Evolutionary conservation across 2,797 vertebrate species (phyloP).

Genomic region (Triplophysa yarkandensis): DNA sequence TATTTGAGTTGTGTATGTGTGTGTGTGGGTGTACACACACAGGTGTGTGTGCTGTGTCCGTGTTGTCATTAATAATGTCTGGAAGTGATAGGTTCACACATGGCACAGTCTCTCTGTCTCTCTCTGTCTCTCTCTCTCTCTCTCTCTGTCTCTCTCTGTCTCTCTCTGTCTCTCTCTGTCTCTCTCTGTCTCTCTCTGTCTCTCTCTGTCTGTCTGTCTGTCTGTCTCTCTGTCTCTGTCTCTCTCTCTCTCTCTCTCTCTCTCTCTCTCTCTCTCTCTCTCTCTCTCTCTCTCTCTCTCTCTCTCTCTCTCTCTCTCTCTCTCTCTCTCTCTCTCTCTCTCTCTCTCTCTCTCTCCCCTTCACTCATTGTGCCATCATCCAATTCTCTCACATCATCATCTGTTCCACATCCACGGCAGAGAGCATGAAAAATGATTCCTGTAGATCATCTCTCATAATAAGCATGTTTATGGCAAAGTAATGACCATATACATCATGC

Average conservation of each 20-base stretch:
- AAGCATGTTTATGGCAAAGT: slow-evolving; percentile 43
- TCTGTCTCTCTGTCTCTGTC: too few species aligned
- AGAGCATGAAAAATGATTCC: slow-evolving; percentile 39
- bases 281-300: slow-evolving; percentile 40
- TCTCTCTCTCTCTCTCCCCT: slow-evolving; percentile 39
- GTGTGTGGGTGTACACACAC: neutral
- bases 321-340: slow-evolving; percentile 43
- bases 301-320: slow-evolving; percentile 38
- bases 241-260: slow-evolving; percentile 38
- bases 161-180: slow-evolving; percentile 37
- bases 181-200: slow-evolving; percentile 39
- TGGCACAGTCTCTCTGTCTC: slow-evolving; percentile 46
- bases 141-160: slow-evolving; percentile 38
- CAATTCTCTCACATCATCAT: slow-evolving; percentile 45
- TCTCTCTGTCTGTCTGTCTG: slow-evolving; percentile 39
- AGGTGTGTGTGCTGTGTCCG: slow-evolving; percentile 22
- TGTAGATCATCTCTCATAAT: slow-evolving; percentile 50
- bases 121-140: slow-evolving; percentile 38
- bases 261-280: slow-evolving; percentile 42
- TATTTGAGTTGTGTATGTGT: slow-evolving; percentile 31
- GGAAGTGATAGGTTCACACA: slow-evolving; percentile 50
- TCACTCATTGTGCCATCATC: slow-evolving; percentile 41
- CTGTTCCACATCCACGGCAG: slow-evolving; percentile 34
- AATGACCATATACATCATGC: slow-evolving; percentile 38
- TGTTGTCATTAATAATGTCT: slow-evolving; percentile 50